Evolutionary conservation across 2,113 vertebrate species (phyloP).

Genomic region (Rhynchopsitta pachyrhyncha): DNA sequence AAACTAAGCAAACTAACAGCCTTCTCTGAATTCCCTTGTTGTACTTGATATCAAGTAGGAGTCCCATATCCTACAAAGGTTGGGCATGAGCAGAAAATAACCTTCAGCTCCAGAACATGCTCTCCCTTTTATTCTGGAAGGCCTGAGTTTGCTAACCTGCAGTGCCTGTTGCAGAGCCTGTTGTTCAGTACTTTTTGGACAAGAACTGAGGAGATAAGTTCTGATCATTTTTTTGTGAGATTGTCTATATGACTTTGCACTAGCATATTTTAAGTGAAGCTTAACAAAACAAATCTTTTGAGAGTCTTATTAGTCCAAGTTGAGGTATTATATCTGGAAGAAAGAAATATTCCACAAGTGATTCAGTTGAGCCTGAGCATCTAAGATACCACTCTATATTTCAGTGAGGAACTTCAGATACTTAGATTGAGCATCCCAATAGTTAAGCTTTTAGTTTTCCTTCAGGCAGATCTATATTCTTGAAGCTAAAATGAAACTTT

Average conservation of each 20-base stretch:
- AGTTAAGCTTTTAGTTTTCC: slow-evolving; percentile 24
- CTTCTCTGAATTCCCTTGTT: neutral
- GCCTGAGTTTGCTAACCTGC: neutral
- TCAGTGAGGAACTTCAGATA: neutral
- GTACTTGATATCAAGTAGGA: neutral
- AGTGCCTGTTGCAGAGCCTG: neutral
- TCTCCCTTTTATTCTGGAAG: neutral
- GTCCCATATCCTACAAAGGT: neutral
- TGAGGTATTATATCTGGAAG: neutral
- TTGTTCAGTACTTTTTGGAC: neutral
- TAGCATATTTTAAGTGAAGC: neutral
- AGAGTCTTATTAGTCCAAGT: neutral
- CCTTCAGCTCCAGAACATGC: neutral
- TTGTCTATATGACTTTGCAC: neutral
- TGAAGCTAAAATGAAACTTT: neutral
- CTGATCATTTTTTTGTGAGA: neutral
- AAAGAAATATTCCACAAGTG: neutral
- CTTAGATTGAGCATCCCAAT: neutral
- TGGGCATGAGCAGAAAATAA: neutral
- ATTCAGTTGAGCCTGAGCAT: neutral
- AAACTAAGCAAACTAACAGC: neutral
- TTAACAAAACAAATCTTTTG: neutral
- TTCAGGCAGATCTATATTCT: neutral
- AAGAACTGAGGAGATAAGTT: neutral
- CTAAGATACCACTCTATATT: neutral